A percentile compares a stretch with the other conserved stretches of the same genome.
Conservation (phyloP, 2,888 invertebrate species). For the Nipponacmea schrenckii region DNA sequence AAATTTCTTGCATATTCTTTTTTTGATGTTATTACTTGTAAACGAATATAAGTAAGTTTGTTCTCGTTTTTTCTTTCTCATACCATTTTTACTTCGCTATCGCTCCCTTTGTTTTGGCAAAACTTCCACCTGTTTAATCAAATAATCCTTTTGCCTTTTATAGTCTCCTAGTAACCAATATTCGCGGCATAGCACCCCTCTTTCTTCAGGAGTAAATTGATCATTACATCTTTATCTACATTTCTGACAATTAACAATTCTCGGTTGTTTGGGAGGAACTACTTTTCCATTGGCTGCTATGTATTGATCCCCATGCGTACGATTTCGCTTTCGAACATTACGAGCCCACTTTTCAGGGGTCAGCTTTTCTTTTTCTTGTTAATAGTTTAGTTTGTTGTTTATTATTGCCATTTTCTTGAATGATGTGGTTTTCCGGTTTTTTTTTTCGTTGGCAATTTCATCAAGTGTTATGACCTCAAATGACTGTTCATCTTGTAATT, state of each 20-base stretch:
- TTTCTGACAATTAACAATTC: too few relatives aligned
- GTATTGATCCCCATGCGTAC: neutral
- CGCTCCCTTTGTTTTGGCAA: neutral
- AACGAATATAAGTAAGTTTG: neutral
- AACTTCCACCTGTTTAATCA: neutral
- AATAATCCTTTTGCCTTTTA: neutral
- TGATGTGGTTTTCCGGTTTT: too few relatives aligned
- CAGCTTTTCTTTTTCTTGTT: too few relatives aligned
- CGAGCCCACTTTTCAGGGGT: too few relatives aligned
- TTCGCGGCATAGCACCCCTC: neutral
- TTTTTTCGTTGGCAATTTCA: too few relatives aligned
- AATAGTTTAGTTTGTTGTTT: too few relatives aligned
- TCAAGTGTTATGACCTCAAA: too few relatives aligned
- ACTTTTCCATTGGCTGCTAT: neutral
- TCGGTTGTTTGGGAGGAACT: too few relatives aligned
- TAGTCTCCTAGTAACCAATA: neutral
- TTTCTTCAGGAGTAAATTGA: neutral
- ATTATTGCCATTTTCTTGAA: too few relatives aligned
- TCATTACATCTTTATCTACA: neutral
- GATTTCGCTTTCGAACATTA: too few relatives aligned
- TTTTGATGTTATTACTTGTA: neutral
- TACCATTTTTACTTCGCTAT: too few relatives aligned
- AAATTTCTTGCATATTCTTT: neutral
- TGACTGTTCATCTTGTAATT: too few relatives aligned
- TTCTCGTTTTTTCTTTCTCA: neutral